phyloP scores from a whole-genome alignment of 2,888 invertebrate genomes.

The Eurois occulta region DNA sequence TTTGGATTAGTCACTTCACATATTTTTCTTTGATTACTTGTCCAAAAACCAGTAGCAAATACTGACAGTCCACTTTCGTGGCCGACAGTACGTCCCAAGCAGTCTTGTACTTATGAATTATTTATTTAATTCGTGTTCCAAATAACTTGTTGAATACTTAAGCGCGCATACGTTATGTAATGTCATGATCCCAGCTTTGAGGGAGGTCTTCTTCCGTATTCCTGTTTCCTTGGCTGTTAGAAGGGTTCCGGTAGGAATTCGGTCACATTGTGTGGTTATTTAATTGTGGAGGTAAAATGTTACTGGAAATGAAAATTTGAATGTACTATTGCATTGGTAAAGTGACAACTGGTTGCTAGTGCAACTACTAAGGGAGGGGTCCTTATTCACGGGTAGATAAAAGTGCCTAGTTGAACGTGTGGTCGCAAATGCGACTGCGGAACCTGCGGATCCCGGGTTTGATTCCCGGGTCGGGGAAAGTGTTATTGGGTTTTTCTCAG shows the following conservation, averaged over 20 bases:
- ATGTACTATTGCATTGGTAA: not conserved
- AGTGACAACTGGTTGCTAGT: not conserved
- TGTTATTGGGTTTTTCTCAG: too few species aligned
- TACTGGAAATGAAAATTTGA: not conserved
- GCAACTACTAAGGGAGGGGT: not conserved
- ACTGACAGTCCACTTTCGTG: not conserved
- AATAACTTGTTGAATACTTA: slow-evolving; percentile 57
- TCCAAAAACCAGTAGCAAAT: not conserved
- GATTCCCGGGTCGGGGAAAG: too few species aligned
- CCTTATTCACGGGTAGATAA: too few species aligned
- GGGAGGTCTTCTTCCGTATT: slow-evolving; percentile 21
- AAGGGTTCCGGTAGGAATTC: not conserved
- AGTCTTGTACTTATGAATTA: slow-evolving; percentile 50
- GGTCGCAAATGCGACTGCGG: too few species aligned
- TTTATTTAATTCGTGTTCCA: slow-evolving; percentile 59
- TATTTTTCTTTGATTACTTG: not conserved
- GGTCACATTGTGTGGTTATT: slow-evolving; percentile 18
- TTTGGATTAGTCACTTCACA: not conserved
- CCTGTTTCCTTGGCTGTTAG: slow-evolving; percentile 1
- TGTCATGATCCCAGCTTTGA: slow-evolving; percentile 28
- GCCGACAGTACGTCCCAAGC: slow-evolving; percentile 3
- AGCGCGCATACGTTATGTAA: slow-evolving; percentile 42
- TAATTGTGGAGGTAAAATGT: slow-evolving; percentile 5
- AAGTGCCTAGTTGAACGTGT: too few species aligned
- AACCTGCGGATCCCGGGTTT: too few species aligned